Evolutionary conservation across 2,888 invertebrate species (phyloP).

Genomic region (Habroteleia sp.): DNA sequence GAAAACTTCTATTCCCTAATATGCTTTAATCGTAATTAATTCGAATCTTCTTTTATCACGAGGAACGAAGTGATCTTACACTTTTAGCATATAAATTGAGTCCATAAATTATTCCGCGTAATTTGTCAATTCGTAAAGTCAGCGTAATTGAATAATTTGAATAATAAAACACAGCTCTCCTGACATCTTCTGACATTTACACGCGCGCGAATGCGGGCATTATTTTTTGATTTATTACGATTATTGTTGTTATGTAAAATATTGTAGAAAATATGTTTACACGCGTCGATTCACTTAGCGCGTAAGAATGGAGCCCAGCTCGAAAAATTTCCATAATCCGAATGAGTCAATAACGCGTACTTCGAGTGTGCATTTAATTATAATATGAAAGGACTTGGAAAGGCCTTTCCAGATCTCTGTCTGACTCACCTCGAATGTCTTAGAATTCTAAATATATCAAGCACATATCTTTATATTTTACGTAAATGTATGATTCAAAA

Average conservation of each 20-base stretch:
- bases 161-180: conserved; percentile 20
- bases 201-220: conserved; percentile 17
- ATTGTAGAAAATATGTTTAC: conserved; percentile 27
- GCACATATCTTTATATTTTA: conserved; percentile 9
- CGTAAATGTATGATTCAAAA: conserved; percentile 4
- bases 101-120: conserved; percentile 37
- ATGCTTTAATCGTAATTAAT: too few relatives aligned
- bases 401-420: conserved; percentile 54
- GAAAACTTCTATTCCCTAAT: too few relatives aligned
- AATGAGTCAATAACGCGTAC: conserved; percentile 51
- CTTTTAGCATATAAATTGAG: conserved; percentile 13
- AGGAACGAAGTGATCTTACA: not conserved
- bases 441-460: conserved; percentile 25
- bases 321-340: conserved; percentile 45
- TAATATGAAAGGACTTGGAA: conserved; percentile 62
- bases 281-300: conserved; percentile 24
- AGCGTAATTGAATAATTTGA: conserved; percentile 52
- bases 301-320: conserved; percentile 31
- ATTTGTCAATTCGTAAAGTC: conserved; percentile 38
- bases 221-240: conserved; percentile 47
- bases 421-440: conserved; percentile 46
- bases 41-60: not conserved
- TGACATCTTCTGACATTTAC: conserved; percentile 28
- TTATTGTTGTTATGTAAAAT: conserved; percentile 49
- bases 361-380: conserved; percentile 47